Evolutionary conservation across 2,113 vertebrate genomes (phyloP).

Genomic region (Ciconia maguari): DNA sequence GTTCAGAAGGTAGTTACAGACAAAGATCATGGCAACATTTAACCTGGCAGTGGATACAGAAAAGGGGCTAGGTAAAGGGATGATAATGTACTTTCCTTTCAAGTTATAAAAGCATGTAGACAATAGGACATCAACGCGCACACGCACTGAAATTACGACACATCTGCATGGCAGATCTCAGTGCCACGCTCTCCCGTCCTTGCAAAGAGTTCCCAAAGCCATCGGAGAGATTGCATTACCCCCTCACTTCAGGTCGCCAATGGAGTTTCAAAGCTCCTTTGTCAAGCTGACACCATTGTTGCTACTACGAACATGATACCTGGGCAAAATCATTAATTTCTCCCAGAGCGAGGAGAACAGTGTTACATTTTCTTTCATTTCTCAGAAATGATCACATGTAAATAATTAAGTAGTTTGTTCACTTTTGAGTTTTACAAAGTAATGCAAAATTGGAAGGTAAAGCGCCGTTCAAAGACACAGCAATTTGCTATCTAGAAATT

Average conservation of each 20-base stretch:
- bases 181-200: background rate
- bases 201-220: background rate
- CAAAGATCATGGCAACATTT: background rate
- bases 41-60: background rate
- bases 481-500: background rate
- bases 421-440: background rate
- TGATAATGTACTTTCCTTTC: background rate
- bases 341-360: background rate
- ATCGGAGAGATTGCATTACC: background rate
- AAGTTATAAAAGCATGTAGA: background rate
- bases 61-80: background rate
- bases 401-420: background rate
- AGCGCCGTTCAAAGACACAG: background rate
- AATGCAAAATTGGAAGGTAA: background rate
- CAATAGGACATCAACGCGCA: background rate
- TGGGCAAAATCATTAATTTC: conserved; percentile 19
- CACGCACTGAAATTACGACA: fast-evolving
- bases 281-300: background rate
- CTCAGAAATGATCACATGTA: background rate
- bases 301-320: background rate
- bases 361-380: conserved; percentile 43
- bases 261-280: background rate
- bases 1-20: background rate
- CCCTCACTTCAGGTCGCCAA: background rate
- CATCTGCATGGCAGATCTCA: background rate